phyloP scores from a whole-genome alignment of 2,113 vertebrate genomes.

The Clarias gariepinus region DNA sequence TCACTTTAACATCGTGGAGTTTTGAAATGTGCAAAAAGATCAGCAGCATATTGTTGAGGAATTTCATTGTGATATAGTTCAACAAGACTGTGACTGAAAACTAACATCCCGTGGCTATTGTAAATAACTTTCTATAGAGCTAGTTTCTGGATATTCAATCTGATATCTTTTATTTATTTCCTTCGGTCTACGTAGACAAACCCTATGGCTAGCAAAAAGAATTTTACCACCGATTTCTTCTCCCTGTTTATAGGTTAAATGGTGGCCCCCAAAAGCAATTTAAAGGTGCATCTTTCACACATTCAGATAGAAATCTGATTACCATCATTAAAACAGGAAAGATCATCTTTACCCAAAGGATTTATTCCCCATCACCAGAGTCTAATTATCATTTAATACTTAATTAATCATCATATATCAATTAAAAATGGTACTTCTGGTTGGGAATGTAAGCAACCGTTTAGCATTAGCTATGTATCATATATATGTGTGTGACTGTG shows the following conservation, averaged over 20 bases:
- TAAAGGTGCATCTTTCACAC: neutral
- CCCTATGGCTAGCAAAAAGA: neutral
- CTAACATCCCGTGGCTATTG: neutral
- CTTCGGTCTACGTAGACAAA: neutral
- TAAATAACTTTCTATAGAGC: neutral
- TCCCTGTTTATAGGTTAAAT: neutral
- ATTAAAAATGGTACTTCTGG: slow-evolving; percentile 19
- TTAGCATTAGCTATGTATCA: slow-evolving; percentile 8
- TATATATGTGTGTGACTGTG: too few species aligned
- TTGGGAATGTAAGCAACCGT: neutral
- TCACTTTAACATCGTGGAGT: neutral
- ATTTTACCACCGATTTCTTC: neutral
- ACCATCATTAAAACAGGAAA: slow-evolving; percentile 9
- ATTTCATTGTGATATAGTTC: neutral
- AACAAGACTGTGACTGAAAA: neutral
- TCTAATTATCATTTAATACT: slow-evolving; percentile 33
- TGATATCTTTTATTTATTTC: neutral
- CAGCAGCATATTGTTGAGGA: neutral
- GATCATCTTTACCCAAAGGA: neutral
- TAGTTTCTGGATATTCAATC: neutral
- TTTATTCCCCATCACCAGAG: slow-evolving; percentile 18
- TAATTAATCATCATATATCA: slow-evolving; percentile 30
- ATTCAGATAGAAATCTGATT: neutral
- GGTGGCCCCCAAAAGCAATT: neutral
- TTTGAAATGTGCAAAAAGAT: neutral